Evolutionary conservation across 2,797 vertebrate species (phyloP).

Genomic region (Acrossocheilus fasciatus): DNA sequence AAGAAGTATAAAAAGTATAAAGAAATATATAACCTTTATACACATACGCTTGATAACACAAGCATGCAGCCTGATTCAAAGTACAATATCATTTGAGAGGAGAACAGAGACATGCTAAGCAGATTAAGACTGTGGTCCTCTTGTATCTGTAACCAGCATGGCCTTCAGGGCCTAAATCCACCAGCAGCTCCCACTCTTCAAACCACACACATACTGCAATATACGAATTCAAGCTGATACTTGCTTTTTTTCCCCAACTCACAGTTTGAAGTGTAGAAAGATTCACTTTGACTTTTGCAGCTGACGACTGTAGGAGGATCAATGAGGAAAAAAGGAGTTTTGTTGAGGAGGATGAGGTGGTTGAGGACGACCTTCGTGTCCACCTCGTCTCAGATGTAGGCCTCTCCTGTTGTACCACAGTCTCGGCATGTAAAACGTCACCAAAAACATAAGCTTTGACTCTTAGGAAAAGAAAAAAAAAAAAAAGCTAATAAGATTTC

Average conservation of each 20-base stretch:
- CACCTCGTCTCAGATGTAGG: constrained; percentile 39
- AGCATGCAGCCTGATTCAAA: neutral
- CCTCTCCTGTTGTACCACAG: constrained; percentile 7
- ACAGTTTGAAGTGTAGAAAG: constrained; percentile 29
- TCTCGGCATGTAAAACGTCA: constrained; percentile 63
- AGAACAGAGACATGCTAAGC: constrained; percentile 82
- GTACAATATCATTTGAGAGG: constrained; percentile 54
- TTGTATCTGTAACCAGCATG: constrained; percentile 84
- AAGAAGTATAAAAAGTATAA: neutral
- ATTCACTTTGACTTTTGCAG: constrained; percentile 36
- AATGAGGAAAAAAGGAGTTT: constrained; percentile 16
- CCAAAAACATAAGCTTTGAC: constrained; percentile 81
- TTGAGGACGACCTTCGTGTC: constrained; percentile 26
- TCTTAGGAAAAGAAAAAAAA: constrained; percentile 58
- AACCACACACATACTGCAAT: constrained; percentile 25
- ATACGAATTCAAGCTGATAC: constrained; percentile 24
- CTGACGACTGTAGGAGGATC: constrained; percentile 31
- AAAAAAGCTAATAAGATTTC: constrained; percentile 83
- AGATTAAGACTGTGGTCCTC: constrained; percentile 81
- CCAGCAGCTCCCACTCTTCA: constrained; percentile 27
- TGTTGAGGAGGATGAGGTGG: constrained; percentile 17
- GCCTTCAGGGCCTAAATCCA: constrained; percentile 72
- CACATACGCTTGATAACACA: neutral
- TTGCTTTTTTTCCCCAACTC: neutral
- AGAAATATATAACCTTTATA: neutral